phyloP scores from a whole-genome alignment of 1,140 invertebrate species.

The Ips nitidus region DNA sequence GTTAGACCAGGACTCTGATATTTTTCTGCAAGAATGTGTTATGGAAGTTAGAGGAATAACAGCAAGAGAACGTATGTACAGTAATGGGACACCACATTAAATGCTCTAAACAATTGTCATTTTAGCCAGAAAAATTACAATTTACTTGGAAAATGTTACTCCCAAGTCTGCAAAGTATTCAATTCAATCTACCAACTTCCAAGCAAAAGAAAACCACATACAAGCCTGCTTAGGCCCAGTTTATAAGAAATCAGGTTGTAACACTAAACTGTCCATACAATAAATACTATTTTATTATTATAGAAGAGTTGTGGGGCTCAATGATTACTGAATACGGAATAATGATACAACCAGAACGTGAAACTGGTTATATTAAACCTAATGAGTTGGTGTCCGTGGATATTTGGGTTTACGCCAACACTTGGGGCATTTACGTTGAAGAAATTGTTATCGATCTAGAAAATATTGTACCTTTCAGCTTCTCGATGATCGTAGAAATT shows the following conservation, averaged over 20 bases:
- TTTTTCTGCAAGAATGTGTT: conserved; percentile 36
- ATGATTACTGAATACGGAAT: conserved; percentile 41
- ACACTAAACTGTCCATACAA: not conserved
- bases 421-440: conserved; percentile 53
- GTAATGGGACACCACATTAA: too few species aligned
- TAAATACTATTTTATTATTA: not conserved
- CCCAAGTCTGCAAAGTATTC: conserved; percentile 24
- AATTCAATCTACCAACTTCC: conserved; percentile 37
- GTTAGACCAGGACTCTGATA: conserved; percentile 17
- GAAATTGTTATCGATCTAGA: conserved; percentile 51
- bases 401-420: conserved; percentile 51
- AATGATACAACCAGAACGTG: conserved; percentile 33
- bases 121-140: too few species aligned
- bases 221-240: not conserved
- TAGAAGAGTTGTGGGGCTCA: conserved; percentile 23
- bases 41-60: conserved; percentile 31
- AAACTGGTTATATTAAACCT: conserved; percentile 22
- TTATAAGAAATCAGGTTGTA: conserved; percentile 11
- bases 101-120: too few species aligned
- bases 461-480: conserved; percentile 45
- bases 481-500: conserved; percentile 50
- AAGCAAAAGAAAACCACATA: conserved; percentile 1
- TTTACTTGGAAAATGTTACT: too few species aligned
- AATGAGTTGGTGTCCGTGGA: conserved; percentile 40
- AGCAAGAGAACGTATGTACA: conserved; percentile 28